phyloP scores from a whole-genome alignment of 2,888 invertebrate species.

The Agonopterix alstromeriana region DNA sequence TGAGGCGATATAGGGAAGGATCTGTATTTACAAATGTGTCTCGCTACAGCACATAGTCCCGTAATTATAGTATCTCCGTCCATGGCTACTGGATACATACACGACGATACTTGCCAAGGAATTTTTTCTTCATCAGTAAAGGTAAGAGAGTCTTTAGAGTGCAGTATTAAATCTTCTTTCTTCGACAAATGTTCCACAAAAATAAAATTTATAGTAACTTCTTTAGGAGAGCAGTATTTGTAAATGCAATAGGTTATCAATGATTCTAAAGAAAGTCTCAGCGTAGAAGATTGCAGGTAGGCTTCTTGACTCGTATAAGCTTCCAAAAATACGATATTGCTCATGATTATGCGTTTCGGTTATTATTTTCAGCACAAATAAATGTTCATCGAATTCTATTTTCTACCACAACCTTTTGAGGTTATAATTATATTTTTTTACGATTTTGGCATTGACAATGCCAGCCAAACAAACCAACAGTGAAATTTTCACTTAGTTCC shows the following conservation, averaged over 20 bases:
- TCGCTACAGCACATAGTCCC: constrained; percentile 84
- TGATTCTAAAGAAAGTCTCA: constrained; percentile 75
- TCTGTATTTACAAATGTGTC: constrained; percentile 49
- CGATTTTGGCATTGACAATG: no score
- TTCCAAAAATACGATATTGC: constrained; percentile 44
- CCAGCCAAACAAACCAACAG: no score
- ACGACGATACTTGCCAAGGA: constrained; percentile 67
- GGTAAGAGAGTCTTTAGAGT: constrained; percentile 30
- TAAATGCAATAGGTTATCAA: constrained; percentile 78
- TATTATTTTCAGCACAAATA: no score
- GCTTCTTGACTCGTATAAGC: constrained; percentile 27
- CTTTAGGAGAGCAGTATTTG: constrained; percentile 72
- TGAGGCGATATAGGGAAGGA: constrained; percentile 16
- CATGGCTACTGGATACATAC: constrained; percentile 80
- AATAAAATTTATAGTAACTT: constrained; percentile 59
- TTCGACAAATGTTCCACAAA: constrained; percentile 21
- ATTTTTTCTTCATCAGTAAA: constrained; percentile 42
- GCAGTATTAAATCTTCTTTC: constrained; percentile 8
- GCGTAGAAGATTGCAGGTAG: constrained; percentile 20
- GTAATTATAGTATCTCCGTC: constrained; percentile 80
- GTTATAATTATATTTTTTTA: no score
- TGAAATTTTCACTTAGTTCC: no score
- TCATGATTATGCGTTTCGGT: constrained; percentile 16
- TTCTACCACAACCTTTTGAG: no score
- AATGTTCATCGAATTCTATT: no score